Evolutionary conservation across 2,113 vertebrate genomes (phyloP), one percentile per base, ranked within the genome.

Genomic region (Megaceryle torquata): DNA sequence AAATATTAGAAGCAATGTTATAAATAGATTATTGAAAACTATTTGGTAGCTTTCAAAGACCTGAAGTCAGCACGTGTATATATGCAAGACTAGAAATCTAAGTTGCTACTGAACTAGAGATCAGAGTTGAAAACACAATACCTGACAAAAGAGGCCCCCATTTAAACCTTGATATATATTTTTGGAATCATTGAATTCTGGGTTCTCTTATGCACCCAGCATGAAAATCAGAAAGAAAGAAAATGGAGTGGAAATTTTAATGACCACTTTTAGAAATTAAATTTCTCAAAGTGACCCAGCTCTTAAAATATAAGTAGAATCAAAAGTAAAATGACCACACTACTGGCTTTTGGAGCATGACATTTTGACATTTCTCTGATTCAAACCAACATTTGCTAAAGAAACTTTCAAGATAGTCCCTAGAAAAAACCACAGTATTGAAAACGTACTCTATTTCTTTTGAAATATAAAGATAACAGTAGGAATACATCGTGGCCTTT

Each of bases 381-480:
- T 92, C 72, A 92, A 92, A 51, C 33, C 64, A 75, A 29, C 22
- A 51, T 54, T 84, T 43, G 86, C 81, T 75, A 75, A 81, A 75
- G 91, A 84, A 84, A 81, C 56, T 75, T 86, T 70, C 37, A 57
- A 81, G 76, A 89, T 0, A 71, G 60, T 53, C 14, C 48, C 61
- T 20, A 71, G 65, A 39, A 14, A 41, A 92, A 93, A 89, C 24
- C 37, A 31, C 33, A 25, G 53, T 13, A 61, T 48, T 95, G 89
- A 95, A 95, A 91, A 82, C 21, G 41, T 69, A 35, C 35, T 39
- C 65, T 26, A 8, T 79, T 82, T 85, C 85, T 82, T 85, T 41
- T 85, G 54, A 71, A 95, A 81, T 67, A 95, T 26, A 91, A 91
- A 53, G 65, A 18, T 84, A 93, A 43, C 83, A 86, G 72, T 51